Conservation (phyloP, 2,113 vertebrate genomes). For the Eublepharis macularius region DNA sequence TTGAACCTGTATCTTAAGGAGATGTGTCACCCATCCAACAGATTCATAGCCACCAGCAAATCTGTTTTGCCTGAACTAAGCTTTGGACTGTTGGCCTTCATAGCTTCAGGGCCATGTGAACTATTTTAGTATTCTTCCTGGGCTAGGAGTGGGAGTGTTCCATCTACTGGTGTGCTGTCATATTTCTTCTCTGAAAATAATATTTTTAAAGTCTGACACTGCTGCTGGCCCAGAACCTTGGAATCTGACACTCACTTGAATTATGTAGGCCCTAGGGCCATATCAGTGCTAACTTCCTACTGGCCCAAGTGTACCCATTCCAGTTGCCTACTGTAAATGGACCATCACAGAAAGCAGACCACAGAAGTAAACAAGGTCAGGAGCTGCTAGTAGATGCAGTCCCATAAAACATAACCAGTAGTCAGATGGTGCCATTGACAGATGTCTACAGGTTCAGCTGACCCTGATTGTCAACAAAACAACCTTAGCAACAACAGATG, state of each 20-base stretch:
- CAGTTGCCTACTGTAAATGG: not conserved
- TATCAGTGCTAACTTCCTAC: not conserved
- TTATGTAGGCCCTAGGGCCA: not conserved
- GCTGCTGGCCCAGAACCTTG: not conserved
- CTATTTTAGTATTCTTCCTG: not conserved
- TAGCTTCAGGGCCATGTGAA: not conserved
- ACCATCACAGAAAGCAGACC: not conserved
- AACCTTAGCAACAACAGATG: not conserved
- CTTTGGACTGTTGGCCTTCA: too few species aligned
- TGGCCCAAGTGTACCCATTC: not conserved
- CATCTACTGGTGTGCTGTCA: not conserved
- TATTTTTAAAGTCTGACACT: not conserved
- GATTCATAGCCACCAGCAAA: too few species aligned
- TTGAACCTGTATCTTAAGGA: too few species aligned
- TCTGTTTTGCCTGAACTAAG: too few species aligned
- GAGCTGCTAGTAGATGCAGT: not conserved
- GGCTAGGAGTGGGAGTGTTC: not conserved
- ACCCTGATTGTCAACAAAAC: slow-evolving; percentile 6
- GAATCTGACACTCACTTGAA: not conserved
- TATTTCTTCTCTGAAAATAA: not conserved
- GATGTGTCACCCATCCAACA: too few species aligned
- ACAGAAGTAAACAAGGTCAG: not conserved
- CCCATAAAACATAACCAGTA: not conserved
- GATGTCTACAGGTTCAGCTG: not conserved
- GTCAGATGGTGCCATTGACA: not conserved